These are phyloP conservation scores for Hippocampus kuda DNA, from an alignment of 2,797 vertebrate species.

Conservation along the genomic window DNA sequence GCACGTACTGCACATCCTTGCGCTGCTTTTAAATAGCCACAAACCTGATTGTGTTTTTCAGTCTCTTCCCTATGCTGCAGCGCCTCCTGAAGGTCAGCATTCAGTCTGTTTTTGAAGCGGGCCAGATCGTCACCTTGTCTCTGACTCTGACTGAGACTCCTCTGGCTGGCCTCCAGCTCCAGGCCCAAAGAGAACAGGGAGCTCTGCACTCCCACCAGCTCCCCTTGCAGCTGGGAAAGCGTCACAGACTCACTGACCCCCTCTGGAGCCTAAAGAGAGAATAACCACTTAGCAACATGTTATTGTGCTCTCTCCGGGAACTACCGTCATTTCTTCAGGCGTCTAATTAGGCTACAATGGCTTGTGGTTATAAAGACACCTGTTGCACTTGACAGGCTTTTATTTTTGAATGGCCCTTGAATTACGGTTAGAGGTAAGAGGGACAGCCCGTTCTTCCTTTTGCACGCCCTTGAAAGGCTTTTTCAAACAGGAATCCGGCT, in stretches of 20 bases:
- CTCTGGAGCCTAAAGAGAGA: constrained; percentile 58
- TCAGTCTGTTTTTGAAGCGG: constrained; percentile 67
- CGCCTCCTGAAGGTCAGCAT: constrained; percentile 67
- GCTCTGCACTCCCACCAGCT: constrained; percentile 77
- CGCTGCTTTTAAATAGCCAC: background rate
- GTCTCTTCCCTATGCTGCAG: constrained; percentile 81
- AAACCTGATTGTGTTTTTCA: constrained; percentile 85
- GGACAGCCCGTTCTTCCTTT: too few relatives aligned
- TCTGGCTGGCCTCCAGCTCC: constrained; percentile 79
- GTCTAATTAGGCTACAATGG: background rate
- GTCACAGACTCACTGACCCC: constrained; percentile 39
- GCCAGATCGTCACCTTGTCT: constrained; percentile 72
- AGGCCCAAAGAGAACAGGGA: constrained; percentile 80
- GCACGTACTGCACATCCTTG: background rate
- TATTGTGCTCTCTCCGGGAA: background rate
- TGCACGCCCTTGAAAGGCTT: too few relatives aligned
- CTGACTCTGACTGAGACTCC: constrained; percentile 72
- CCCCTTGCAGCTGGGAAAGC: constrained; percentile 69
- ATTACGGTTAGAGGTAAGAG: background rate
- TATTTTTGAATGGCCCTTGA: background rate
- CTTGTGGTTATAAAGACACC: background rate
- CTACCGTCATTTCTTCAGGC: background rate
- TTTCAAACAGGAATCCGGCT: too few relatives aligned
- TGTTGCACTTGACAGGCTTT: background rate
- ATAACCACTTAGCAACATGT: background rate